These are phyloP conservation scores for Agrilus biguttatus DNA, from an alignment of 2,888 invertebrate species.

Conservation along the genomic window DNA sequence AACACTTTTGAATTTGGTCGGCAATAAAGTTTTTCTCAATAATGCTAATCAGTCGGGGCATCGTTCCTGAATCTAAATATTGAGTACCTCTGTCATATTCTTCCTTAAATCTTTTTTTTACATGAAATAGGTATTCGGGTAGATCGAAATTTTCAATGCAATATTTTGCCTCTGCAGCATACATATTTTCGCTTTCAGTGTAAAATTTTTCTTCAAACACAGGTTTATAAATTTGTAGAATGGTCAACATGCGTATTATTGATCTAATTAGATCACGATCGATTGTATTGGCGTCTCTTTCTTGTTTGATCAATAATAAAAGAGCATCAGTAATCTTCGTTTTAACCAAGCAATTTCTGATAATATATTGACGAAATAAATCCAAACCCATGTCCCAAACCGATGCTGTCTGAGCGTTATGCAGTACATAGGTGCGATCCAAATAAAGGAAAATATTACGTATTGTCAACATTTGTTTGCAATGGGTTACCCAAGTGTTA, in stretches of 20 bases:
- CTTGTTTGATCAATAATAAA: conserved; percentile 76
- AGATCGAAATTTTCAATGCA: conserved; percentile 80
- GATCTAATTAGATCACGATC: conserved; percentile 82
- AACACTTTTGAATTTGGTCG: conserved; percentile 70
- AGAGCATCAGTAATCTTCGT: conserved; percentile 78
- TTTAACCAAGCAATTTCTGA: conserved; percentile 71
- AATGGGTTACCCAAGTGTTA: conserved; percentile 84
- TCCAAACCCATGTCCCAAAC: conserved; percentile 94
- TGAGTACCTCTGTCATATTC: conserved; percentile 79
- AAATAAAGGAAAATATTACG: conserved; percentile 92
- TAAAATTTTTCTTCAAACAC: conserved; percentile 78
- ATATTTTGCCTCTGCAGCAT: conserved; percentile 77
- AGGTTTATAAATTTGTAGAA: conserved; percentile 77
- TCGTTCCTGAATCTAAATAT: conserved; percentile 82
- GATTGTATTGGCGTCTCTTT: conserved; percentile 76
- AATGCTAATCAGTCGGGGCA: conserved; percentile 67
- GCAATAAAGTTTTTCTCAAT: conserved; percentile 83
- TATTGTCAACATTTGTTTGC: conserved; percentile 92
- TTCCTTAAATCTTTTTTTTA: conserved; percentile 77
- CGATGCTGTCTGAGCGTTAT: conserved; percentile 80
- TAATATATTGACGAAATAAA: conserved; percentile 80
- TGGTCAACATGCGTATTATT: conserved; percentile 83
- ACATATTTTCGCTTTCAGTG: conserved; percentile 74
- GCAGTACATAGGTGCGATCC: conserved; percentile 86
- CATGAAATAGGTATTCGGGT: conserved; percentile 60